Evolutionary conservation across 2,113 vertebrate genomes (phyloP).

Genomic region (Tenrec ecaudatus): DNA sequence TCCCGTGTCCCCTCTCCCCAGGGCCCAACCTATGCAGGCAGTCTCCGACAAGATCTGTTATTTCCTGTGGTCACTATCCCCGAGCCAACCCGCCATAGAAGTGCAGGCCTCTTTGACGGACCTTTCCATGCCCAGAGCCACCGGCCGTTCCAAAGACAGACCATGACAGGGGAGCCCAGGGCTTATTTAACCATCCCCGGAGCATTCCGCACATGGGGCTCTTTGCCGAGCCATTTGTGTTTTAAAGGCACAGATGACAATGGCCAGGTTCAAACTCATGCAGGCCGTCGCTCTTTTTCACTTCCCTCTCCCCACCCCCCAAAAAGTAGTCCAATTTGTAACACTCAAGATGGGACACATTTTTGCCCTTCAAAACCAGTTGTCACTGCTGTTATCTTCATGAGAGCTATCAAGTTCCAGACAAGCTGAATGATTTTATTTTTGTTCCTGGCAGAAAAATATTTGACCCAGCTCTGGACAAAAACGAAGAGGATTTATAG

Average conservation of each 20-base stretch:
- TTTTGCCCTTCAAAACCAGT: constrained; percentile 89
- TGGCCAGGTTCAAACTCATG: constrained; percentile 71
- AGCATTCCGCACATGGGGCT: constrained; percentile 8
- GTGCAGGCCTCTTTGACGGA: background rate
- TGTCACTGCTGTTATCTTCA: constrained; percentile 86
- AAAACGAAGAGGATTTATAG: constrained; percentile 86
- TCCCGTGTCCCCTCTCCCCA: constrained; percentile 74
- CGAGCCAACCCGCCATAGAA: constrained; percentile 41
- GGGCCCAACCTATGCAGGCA: constrained; percentile 74
- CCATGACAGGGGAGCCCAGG: background rate
- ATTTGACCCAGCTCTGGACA: constrained; percentile 86
- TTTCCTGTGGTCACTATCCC: constrained; percentile 71
- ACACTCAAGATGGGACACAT: constrained; percentile 84
- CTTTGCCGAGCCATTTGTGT: constrained; percentile 73
- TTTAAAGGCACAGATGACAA: constrained; percentile 80
- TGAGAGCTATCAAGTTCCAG: constrained; percentile 87
- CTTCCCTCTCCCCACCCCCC: background rate
- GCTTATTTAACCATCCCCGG: constrained; percentile 76
- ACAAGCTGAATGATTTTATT: constrained; percentile 84
- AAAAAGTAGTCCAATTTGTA: constrained; percentile 83
- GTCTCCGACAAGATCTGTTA: constrained; percentile 80
- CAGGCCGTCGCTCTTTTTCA: constrained; percentile 77
- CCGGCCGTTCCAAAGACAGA: constrained; percentile 13
- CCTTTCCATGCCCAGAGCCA: background rate
- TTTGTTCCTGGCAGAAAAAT: constrained; percentile 84